phyloP scores from a whole-genome alignment of 2,113 vertebrate species.

The Sturnus vulgaris region DNA sequence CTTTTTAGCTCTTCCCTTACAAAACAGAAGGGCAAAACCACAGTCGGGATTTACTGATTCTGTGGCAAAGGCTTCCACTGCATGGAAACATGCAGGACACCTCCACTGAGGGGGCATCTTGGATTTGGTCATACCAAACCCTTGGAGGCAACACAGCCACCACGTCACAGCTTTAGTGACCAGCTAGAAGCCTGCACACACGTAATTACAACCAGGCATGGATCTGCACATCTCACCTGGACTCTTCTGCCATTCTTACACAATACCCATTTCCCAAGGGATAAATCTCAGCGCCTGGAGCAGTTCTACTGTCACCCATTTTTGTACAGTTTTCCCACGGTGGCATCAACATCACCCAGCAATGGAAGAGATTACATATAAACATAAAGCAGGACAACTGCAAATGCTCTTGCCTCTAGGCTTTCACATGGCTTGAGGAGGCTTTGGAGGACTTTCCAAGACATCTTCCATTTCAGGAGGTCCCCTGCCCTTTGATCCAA shows the following conservation, averaged over 20 bases:
- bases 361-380: neutral
- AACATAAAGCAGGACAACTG: neutral
- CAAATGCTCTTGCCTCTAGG: neutral
- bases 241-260: neutral
- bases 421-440: neutral
- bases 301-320: neutral
- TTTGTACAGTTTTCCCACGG: neutral
- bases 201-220: accelerated
- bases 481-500: neutral
- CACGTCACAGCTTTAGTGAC: neutral
- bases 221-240: neutral
- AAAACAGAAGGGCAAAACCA: neutral
- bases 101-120: neutral
- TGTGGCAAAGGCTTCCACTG: neutral
- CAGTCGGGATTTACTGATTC: neutral
- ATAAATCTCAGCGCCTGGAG: neutral
- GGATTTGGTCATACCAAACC: neutral
- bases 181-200: neutral
- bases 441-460: neutral
- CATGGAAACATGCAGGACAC: neutral
- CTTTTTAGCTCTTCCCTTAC: neutral
- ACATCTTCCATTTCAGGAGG: neutral
- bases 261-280: neutral
- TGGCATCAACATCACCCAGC: neutral
- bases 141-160: neutral